Conservation (phyloP, 2,797 vertebrate genomes). For the Lophius americanus region DNA sequence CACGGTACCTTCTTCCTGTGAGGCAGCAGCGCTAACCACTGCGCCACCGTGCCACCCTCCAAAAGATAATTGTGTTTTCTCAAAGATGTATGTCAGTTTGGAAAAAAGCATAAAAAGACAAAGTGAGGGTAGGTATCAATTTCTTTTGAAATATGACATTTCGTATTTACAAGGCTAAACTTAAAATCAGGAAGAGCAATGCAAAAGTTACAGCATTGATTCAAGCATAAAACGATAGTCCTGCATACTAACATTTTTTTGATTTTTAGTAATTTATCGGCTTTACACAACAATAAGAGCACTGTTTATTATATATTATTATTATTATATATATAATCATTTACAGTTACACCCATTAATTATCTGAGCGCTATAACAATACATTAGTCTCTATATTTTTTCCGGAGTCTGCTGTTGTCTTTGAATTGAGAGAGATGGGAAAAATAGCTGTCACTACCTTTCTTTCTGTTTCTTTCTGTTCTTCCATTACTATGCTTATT, state of each 20-base stretch:
- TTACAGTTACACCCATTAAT: conserved; percentile 22
- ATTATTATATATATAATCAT: conserved; percentile 9
- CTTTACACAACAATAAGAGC: too few species aligned
- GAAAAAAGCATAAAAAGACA: background rate
- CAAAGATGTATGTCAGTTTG: background rate
- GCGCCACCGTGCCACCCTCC: too few species aligned
- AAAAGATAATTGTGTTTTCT: background rate
- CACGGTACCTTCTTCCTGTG: too few species aligned
- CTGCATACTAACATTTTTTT: too few species aligned
- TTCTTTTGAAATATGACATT: background rate
- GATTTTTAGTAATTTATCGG: too few species aligned
- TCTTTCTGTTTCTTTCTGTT: conserved; percentile 43
- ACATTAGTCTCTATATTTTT: conserved; percentile 14
- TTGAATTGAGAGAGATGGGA: conserved; percentile 58
- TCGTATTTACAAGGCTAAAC: too few species aligned
- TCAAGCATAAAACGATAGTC: too few species aligned
- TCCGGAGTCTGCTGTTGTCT: conserved; percentile 37
- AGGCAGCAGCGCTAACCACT: too few species aligned
- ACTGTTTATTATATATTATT: too few species aligned
- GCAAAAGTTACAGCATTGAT: too few species aligned
- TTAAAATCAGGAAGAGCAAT: too few species aligned
- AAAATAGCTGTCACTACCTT: conserved; percentile 63
- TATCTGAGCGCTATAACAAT: conserved; percentile 38
- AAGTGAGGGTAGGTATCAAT: background rate
- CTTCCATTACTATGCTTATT: conserved; percentile 58